Conservation (phyloP, 2,888 invertebrate species). For the Ichneumon xanthorius region DNA sequence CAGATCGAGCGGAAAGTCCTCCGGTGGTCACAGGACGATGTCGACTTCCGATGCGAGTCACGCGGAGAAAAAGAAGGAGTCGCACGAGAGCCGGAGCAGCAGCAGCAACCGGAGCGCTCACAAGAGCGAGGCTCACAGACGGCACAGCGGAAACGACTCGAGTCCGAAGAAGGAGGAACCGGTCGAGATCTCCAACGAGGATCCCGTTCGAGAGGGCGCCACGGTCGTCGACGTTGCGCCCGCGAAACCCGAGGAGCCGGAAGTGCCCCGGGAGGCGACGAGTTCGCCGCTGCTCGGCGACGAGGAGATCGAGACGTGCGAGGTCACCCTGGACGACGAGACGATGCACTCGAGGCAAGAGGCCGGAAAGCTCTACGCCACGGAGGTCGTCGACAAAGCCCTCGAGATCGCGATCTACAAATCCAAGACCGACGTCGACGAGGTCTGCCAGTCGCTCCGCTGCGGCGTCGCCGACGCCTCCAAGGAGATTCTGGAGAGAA, state of each 20-base stretch:
- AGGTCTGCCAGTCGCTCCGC: conserved; percentile 82
- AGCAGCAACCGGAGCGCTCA: conserved; percentile 10
- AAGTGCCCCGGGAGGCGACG: neutral
- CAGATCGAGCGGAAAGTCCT: conserved; percentile 76
- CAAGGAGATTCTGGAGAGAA: conserved; percentile 80
- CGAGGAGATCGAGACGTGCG: neutral
- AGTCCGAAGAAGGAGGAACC: conserved; percentile 47
- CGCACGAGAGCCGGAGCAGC: conserved; percentile 55
- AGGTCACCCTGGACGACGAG: conserved; percentile 71
- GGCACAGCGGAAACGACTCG: conserved; percentile 43
- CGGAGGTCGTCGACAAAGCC: conserved; percentile 83
- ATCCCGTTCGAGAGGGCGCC: neutral
- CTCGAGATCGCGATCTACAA: conserved; percentile 83
- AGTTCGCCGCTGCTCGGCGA: neutral
- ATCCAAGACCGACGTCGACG: conserved; percentile 83
- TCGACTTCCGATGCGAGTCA: conserved; percentile 64
- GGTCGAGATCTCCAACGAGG: neutral
- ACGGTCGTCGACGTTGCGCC: conserved; percentile 4
- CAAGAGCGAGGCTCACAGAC: conserved; percentile 48
- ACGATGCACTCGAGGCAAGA: conserved; percentile 75
- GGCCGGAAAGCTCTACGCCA: conserved; percentile 80
- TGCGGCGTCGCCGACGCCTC: conserved; percentile 81
- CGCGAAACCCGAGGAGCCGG: conserved; percentile 14
- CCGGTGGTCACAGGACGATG: conserved; percentile 67
- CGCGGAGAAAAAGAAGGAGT: conserved; percentile 75